Percentiles rank a stretch among this genome's conserved stretches.
Conservation (phyloP, 2,888 invertebrate species). For the Fabriciana adippe region DNA sequence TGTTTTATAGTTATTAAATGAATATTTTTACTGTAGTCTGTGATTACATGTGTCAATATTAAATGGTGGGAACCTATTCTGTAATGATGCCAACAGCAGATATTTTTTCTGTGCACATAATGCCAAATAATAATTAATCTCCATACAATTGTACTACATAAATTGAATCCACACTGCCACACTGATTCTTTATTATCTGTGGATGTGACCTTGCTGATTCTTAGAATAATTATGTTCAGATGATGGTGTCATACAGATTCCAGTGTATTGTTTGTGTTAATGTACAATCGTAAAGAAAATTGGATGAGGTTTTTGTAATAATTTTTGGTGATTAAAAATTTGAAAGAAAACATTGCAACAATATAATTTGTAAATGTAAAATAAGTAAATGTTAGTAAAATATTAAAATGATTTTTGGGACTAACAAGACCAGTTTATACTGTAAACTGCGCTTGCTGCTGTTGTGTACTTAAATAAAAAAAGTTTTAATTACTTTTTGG, state of each 20-base stretch:
- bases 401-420: no score
- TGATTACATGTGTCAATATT: not conserved
- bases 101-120: constrained; percentile 25
- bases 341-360: not conserved
- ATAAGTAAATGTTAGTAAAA: not conserved
- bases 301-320: not conserved
- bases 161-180: constrained; percentile 40
- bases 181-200: constrained; percentile 47
- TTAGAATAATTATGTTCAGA: constrained; percentile 52
- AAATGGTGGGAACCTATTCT: constrained; percentile 7
- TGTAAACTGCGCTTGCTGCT: no score
- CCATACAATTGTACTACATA: not conserved
- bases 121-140: constrained; percentile 25
- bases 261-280: constrained; percentile 47
- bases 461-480: no score
- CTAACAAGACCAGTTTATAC: no score
- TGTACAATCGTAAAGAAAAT: constrained; percentile 31
- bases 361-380: not conserved
- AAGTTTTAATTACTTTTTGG: no score
- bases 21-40: not conserved
- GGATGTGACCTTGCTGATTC: constrained; percentile 60
- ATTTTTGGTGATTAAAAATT: not conserved
- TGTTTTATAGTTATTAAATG: no score
- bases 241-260: constrained; percentile 61
- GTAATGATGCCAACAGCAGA: constrained; percentile 12